Conservation (phyloP, 2,888 invertebrate species). For the Empis livida region DNA sequence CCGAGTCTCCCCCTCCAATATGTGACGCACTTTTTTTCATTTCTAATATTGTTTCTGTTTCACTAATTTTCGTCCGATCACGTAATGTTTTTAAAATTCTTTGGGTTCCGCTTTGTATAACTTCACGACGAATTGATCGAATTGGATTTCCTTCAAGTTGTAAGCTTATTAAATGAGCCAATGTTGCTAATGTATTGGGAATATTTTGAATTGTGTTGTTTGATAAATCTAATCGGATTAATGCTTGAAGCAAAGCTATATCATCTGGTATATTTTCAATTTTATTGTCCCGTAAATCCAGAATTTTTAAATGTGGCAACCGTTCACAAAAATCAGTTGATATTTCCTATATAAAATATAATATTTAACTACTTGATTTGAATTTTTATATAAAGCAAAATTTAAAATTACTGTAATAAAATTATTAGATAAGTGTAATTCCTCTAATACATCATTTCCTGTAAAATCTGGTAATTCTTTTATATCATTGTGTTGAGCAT, state of each 20-base stretch:
- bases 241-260: constrained; percentile 56
- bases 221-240: constrained; percentile 72
- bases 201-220: constrained; percentile 62
- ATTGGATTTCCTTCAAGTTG: constrained; percentile 79
- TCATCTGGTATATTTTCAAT: constrained; percentile 64
- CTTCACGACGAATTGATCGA: constrained; percentile 66
- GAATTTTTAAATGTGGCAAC: constrained; percentile 55
- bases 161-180: constrained; percentile 69
- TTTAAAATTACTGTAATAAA: constrained; percentile 46
- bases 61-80: constrained; percentile 37
- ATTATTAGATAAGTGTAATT: constrained; percentile 75
- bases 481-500: constrained; percentile 74
- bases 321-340: constrained; percentile 57
- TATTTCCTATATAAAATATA: constrained; percentile 42
- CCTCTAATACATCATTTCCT: constrained; percentile 62
- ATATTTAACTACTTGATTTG: constrained; percentile 1
- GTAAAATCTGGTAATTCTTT: constrained; percentile 59
- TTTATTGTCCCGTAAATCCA: constrained; percentile 75
- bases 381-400: neutral
- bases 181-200: constrained; percentile 50
- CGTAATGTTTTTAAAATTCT: constrained; percentile 65
- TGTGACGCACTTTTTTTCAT: constrained; percentile 25
- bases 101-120: constrained; percentile 72
- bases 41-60: constrained; percentile 6
- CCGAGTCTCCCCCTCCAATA: constrained; percentile 22